Conservation (phyloP, 2,113 vertebrate species). For the Danionella cerebrum region DNA sequence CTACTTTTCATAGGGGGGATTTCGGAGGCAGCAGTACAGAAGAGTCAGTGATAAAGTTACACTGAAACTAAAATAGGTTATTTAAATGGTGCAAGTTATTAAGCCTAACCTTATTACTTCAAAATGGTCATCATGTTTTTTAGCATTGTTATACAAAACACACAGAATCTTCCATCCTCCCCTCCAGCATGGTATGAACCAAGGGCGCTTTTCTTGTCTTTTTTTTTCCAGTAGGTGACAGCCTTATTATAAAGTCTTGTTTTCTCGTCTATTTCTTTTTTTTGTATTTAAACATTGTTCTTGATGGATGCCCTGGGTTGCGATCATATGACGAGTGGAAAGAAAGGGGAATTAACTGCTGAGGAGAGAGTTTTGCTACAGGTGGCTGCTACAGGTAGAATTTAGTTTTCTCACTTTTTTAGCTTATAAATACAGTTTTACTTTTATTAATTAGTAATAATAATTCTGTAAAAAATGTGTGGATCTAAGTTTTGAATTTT, state of each 20-base stretch:
- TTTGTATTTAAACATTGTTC: no score
- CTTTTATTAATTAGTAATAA: no score
- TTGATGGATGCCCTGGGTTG: neutral
- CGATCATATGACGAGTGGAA: slow-evolving; percentile 22
- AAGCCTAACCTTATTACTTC: no score
- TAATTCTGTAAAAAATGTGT: no score
- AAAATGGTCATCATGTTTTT: neutral
- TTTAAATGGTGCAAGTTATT: no score
- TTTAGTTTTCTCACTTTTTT: neutral
- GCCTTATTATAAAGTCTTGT: neutral
- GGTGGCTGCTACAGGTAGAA: slow-evolving; percentile 56
- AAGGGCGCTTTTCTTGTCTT: neutral
- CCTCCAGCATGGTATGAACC: neutral
- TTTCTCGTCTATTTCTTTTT: neutral
- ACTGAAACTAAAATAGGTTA: no score
- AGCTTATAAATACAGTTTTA: no score
- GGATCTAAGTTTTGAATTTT: neutral
- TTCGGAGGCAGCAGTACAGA: neutral
- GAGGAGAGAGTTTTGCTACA: slow-evolving; percentile 73
- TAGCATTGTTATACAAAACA: neutral
- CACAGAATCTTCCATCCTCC: neutral
- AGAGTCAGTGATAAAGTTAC: no score
- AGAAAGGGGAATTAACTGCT: slow-evolving; percentile 65
- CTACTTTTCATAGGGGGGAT: neutral
- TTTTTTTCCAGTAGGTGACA: neutral